phyloP scores from a whole-genome alignment of 1,140 invertebrate species.

The Nautilus pompilius region DNA sequence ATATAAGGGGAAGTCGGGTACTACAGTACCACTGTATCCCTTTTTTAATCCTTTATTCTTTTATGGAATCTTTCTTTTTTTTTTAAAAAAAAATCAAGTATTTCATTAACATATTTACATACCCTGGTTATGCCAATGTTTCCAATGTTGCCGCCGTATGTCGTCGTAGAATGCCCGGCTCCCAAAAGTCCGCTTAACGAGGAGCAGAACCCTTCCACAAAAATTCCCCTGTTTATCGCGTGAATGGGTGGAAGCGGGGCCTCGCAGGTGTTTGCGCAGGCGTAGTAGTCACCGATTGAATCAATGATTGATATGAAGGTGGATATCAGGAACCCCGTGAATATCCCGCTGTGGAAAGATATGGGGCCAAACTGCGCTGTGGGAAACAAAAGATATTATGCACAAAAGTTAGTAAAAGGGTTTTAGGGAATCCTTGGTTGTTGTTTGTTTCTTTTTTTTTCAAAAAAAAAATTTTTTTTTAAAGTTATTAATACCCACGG shows the following conservation, averaged over 20 bases:
- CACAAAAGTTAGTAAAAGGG: too few relatives aligned
- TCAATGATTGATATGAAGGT: slow-evolving; percentile 14
- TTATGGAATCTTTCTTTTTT: too few relatives aligned
- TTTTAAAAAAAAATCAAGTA: too few relatives aligned
- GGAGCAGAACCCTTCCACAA: slow-evolving; percentile 76
- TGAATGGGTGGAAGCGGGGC: slow-evolving; percentile 76
- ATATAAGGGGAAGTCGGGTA: too few relatives aligned
- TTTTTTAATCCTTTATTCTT: too few relatives aligned
- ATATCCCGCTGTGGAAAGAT: neutral
- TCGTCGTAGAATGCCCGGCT: slow-evolving; percentile 77
- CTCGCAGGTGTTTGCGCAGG: slow-evolving; percentile 14
- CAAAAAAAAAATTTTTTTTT: too few relatives aligned
- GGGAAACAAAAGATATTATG: too few relatives aligned
- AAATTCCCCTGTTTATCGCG: slow-evolving; percentile 73
- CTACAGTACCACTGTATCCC: too few relatives aligned
- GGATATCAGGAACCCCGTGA: neutral
- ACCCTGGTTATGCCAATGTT: slow-evolving; percentile 29
- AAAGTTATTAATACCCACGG: too few relatives aligned
- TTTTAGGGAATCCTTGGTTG: too few relatives aligned
- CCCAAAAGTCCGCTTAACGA: slow-evolving; percentile 77
- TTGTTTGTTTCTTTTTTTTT: too few relatives aligned
- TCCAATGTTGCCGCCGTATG: slow-evolving; percentile 58
- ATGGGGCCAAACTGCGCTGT: neutral
- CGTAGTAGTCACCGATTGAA: slow-evolving; percentile 27
- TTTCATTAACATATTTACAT: too few relatives aligned